These are phyloP conservation scores for Nomada flava DNA, from an alignment of 2,888 invertebrate species.

Conservation along the genomic window DNA sequence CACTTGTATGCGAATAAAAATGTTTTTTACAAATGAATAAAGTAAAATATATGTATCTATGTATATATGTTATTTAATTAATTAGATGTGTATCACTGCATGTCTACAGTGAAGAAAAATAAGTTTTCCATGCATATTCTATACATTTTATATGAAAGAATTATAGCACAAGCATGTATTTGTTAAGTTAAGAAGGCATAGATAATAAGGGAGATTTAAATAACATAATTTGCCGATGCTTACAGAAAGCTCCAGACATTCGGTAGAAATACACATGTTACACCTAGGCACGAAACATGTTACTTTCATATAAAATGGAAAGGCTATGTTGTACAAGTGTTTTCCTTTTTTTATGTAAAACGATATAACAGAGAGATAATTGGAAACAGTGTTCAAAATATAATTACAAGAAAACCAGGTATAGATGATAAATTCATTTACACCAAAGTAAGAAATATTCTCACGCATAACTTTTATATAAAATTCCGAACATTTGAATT, in stretches of 20 bases:
- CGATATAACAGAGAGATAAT: conserved; percentile 44
- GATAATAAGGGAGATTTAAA: conserved; percentile 12
- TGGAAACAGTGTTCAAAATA: conserved; percentile 43
- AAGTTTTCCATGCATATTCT: conserved; percentile 67
- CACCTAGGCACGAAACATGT: conserved; percentile 3
- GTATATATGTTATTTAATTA: conserved; percentile 11
- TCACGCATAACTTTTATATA: conserved; percentile 51
- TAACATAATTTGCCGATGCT: conserved; percentile 19
- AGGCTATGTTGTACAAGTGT: conserved; percentile 62
- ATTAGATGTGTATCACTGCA: conserved; percentile 51
- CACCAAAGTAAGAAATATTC: conserved; percentile 48
- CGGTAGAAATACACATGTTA: conserved; percentile 19
- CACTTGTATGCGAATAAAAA: conserved; percentile 39
- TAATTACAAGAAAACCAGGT: conserved; percentile 54
- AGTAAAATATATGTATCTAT: not conserved
- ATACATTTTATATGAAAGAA: conserved; percentile 68
- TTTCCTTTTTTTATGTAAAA: conserved; percentile 40
- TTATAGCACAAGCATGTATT: conserved; percentile 33
- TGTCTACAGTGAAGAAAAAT: conserved; percentile 58
- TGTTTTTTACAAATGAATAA: conserved; percentile 23
- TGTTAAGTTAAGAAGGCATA: conserved; percentile 27
- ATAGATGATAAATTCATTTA: conserved; percentile 55
- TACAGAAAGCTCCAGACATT: conserved; percentile 26
- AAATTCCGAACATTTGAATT: conserved; percentile 44
- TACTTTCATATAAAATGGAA: conserved; percentile 65